Percentiles rank a stretch among this genome's conserved stretches.
These are phyloP conservation scores for Poeciliopsis turneri DNA, from an alignment of 2,797 vertebrate species.

Conservation along the genomic window DNA sequence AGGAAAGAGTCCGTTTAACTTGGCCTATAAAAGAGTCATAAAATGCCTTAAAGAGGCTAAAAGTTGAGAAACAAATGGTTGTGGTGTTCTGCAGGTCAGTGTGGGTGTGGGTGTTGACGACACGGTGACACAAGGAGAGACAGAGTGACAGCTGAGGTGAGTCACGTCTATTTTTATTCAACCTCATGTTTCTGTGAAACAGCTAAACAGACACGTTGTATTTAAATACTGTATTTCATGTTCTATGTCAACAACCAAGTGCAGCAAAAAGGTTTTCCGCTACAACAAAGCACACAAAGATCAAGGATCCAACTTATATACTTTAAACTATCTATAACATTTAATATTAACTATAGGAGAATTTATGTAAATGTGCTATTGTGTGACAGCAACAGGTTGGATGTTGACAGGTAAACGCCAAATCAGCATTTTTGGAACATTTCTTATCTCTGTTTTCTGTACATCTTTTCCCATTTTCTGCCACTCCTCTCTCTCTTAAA, in stretches of 20 bases:
- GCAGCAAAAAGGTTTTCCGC: conserved; percentile 24
- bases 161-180: conserved; percentile 80
- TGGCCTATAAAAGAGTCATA: background rate
- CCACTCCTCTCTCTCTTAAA: conserved; percentile 39
- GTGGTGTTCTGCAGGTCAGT: background rate
- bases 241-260: conserved; percentile 54
- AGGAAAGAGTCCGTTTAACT: background rate
- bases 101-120: conserved; percentile 42
- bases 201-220: conserved; percentile 57
- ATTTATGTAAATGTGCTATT: conserved; percentile 2
- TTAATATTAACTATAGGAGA: conserved; percentile 15
- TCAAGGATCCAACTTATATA: conserved; percentile 27
- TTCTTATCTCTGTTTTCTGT: conserved; percentile 21
- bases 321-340: conserved; percentile 24
- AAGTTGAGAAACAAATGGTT: background rate
- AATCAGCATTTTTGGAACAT: conserved; percentile 21
- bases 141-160: conserved; percentile 75
- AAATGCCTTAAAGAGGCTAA: conserved; percentile 6
- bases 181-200: conserved; percentile 52
- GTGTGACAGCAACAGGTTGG: conserved; percentile 27
- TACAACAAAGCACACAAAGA: conserved; percentile 45
- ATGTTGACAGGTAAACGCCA: conserved; percentile 4
- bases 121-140: conserved; percentile 61
- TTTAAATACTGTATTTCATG: conserved; percentile 21
- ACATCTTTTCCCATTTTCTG: conserved; percentile 9